Evolutionary conservation across 2,113 vertebrate genomes (phyloP).

Genomic region (Pangasianodon gigas): DNA sequence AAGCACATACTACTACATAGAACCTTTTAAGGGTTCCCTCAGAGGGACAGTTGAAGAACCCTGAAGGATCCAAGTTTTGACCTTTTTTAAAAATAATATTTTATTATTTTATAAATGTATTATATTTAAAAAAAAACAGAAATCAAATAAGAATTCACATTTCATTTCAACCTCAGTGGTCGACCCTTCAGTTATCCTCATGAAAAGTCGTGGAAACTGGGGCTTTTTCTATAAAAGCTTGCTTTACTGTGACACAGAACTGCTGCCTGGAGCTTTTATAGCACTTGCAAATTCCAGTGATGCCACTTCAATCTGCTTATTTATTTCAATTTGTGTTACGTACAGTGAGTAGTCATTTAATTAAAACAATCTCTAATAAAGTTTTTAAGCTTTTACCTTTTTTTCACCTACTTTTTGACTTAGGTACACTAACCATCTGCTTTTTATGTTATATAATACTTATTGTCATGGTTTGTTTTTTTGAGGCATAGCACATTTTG

Average conservation of each 20-base stretch:
- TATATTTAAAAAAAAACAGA: neutral
- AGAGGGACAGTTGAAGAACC: neutral
- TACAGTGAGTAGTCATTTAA: neutral
- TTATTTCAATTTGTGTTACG: neutral
- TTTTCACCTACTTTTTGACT: neutral
- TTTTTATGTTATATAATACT: neutral
- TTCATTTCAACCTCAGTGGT: neutral
- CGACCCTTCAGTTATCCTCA: neutral
- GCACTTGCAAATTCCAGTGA: neutral
- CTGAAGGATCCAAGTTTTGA: neutral
- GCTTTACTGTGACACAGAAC: neutral
- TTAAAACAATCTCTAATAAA: neutral
- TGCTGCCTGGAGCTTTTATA: neutral
- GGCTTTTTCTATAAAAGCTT: neutral
- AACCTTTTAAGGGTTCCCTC: neutral
- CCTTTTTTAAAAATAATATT: neutral
- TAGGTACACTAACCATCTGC: neutral
- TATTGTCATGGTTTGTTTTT: neutral
- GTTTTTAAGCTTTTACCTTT: neutral
- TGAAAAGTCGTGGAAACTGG: neutral
- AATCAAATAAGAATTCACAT: neutral
- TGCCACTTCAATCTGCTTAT: neutral
- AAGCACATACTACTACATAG: neutral
- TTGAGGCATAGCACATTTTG: neutral
- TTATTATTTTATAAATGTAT: neutral